These are phyloP conservation scores for Drosophila subpulchrella DNA, from an alignment of 1,140 invertebrate species.

Conservation along the genomic window DNA sequence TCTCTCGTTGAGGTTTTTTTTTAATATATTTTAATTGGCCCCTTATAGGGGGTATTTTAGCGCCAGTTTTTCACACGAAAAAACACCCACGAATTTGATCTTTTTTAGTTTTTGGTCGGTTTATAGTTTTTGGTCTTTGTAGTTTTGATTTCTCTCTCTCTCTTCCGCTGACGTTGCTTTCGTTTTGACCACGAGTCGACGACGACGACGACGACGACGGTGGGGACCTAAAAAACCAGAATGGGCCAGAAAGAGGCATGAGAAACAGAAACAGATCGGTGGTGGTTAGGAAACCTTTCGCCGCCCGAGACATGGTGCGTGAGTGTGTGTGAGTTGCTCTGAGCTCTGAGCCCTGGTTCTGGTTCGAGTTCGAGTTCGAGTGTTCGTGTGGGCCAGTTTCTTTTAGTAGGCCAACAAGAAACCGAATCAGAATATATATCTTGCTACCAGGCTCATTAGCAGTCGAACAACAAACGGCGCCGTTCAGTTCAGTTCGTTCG, in stretches of 20 bases:
- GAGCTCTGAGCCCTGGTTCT: not conserved
- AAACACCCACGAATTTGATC: conserved; percentile 37
- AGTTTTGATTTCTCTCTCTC: conserved; percentile 7
- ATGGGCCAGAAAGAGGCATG: conserved; percentile 52
- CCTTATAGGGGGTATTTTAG: conserved; percentile 27
- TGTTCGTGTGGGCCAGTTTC: conserved; percentile 56
- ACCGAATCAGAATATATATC: conserved; percentile 45
- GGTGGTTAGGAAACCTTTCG: conserved; percentile 44
- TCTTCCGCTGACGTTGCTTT: conserved; percentile 50
- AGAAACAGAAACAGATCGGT: conserved; percentile 45
- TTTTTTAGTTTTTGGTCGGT: conserved; percentile 11
- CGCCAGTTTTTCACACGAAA: conserved; percentile 42
- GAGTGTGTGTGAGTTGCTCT: conserved; percentile 8
- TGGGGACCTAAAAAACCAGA: conserved; percentile 65
- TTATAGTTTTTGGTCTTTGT: conserved; percentile 4
- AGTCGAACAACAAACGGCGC: conserved; percentile 17
- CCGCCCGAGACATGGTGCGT: conserved; percentile 10
- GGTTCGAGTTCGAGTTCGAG: not conserved
- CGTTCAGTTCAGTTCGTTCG: conserved; percentile 3
- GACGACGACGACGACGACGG: not conserved
- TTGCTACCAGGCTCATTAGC: conserved; percentile 30
- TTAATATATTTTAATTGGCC: conserved; percentile 31
- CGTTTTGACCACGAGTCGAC: conserved; percentile 58
- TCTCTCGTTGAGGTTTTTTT: conserved; percentile 32
- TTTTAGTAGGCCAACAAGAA: conserved; percentile 69